Percentiles rank a stretch among this genome's conserved stretches.
Evolutionary conservation across 2,113 vertebrate species (phyloP).

Genomic region (Spea multiplicata): DNA sequence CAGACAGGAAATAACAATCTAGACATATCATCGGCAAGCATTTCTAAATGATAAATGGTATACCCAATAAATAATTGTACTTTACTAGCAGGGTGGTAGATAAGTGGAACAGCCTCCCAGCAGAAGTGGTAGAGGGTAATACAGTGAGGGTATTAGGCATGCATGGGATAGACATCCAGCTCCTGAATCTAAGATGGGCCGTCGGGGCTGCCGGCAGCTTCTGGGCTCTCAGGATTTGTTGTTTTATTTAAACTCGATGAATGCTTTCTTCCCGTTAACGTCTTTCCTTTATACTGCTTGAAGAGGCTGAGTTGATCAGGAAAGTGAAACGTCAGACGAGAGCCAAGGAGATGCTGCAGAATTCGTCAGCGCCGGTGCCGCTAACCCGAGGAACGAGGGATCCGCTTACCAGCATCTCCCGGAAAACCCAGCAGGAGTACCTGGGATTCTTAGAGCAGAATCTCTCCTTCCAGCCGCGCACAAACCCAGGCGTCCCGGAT

Average conservation of each 20-base stretch:
- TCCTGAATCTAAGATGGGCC: no score
- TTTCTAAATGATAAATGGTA: no score
- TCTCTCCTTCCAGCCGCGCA: slow-evolving; percentile 81
- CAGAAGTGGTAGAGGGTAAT: no score
- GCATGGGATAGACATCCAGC: no score
- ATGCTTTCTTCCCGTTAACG: background rate
- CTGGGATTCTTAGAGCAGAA: slow-evolving; percentile 77
- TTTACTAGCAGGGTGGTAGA: no score
- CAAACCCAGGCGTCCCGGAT: slow-evolving; percentile 77
- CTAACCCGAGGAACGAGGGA: slow-evolving; percentile 48
- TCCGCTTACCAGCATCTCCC: slow-evolving; percentile 59
- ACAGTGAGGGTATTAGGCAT: no score
- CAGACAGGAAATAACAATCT: no score
- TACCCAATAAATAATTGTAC: no score
- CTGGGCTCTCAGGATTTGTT: background rate
- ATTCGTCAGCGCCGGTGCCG: slow-evolving; percentile 56
- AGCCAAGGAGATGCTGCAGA: slow-evolving; percentile 70
- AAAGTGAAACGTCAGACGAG: slow-evolving; percentile 73
- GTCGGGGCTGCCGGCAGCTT: no score
- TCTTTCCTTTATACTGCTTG: background rate
- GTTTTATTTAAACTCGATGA: no score
- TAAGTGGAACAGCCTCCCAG: no score
- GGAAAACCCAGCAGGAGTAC: slow-evolving; percentile 70
- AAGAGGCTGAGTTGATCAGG: slow-evolving; percentile 76
- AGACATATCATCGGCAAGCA: no score